Base-by-base conservation (phyloP, 1,140 invertebrate genomes). In the Doryteuthis pealeii region DNA sequence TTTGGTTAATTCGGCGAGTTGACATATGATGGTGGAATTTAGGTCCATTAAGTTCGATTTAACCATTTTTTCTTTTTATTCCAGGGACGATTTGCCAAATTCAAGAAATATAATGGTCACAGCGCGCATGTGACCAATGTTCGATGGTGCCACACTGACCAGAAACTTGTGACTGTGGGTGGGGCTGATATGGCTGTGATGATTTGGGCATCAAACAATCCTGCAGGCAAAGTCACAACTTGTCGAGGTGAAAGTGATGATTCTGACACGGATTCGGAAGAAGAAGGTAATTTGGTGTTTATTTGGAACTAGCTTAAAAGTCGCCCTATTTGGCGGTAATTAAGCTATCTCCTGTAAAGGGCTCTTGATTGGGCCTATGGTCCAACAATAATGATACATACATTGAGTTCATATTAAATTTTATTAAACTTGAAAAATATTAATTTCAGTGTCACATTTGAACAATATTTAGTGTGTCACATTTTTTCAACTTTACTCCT, bases 91-190 rank as follows among this genome's bases (percentile, higher is more conserved):
- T 85, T 85, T 84, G 84, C 88, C 32, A 89, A 89, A 79, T 86
- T 84, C 80, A 89, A 89, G 81, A 85, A 87, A 71, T 89, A 89
- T 78, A 75, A 81, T n/a, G 88, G 88, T 43, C 88, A 89, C 80
- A 87, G 86, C 78, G 87, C 88, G 4, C 88, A 88, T 79, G 88
- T 89, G 32, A 89, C 88, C 6, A 88, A 87, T 77, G 84, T 88
- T 6, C 76, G 87, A 69, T 89, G 87, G 84, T 77, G 82, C 0
- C 32, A 54, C 26, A 79, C 85, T 75, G 86, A 87, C 71, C 77
- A 72, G 49, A 79, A 82, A 22, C 77, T 89, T 69, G 76, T 88
- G 15, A 86, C 86, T 1, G 77, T 81, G 14, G 88, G 88, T 49
- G 88, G 88, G 18, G 87, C 84, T 70, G 88, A 89, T 69, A 87